Evolutionary conservation across 1,140 invertebrate genomes (phyloP), one percentile per base, ranked within the genome.

Genomic region (Orius laevigatus): DNA sequence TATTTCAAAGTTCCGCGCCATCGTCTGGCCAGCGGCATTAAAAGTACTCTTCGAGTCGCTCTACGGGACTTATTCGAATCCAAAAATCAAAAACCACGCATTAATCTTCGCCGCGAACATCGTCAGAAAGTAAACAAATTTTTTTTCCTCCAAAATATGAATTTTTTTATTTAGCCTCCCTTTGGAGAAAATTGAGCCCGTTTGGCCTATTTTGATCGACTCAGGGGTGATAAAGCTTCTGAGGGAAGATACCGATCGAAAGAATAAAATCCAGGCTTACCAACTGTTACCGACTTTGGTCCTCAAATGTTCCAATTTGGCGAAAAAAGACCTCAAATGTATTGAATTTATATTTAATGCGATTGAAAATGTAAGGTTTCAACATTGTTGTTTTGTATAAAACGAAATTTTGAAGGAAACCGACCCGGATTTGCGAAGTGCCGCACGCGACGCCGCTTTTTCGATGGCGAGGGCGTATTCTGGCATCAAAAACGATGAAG

Each of bases 21-120:
- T 84, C 48, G 73, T 80, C 57, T 81, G 87, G 59, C 82, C 82
- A 19, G 74, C 77, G 48, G 81, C 79, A 57, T 79, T 91, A 44
- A 82, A 86, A 67, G 77, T 86, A 62, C 76, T 91, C 50, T 92
- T 90, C 67, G 84, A 90, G 56, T 82, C 84, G 34, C 64, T 93
- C 5, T 90, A 84, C 68, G 86, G 85, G 42, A 72, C 68, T 9
- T 81, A 85, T 58, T 84, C 85, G 1, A 88, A 89, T 67, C 68
- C 76, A 1, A 81, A 85, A 55, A 71, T 92, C 36, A 85, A 87
- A 56, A 74, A 73, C 16, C 67, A 84, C 58, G 81, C 85, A 19
- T 66, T 93, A 2, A 80, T 84, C 62, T 89, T 89, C 68, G 74
- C 84, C 38, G 70, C 80, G 46, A 81, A 86, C 58, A 75, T 92